Base-by-base conservation (phyloP, 2,797 vertebrate species). In the Sebastes variabilis region DNA sequence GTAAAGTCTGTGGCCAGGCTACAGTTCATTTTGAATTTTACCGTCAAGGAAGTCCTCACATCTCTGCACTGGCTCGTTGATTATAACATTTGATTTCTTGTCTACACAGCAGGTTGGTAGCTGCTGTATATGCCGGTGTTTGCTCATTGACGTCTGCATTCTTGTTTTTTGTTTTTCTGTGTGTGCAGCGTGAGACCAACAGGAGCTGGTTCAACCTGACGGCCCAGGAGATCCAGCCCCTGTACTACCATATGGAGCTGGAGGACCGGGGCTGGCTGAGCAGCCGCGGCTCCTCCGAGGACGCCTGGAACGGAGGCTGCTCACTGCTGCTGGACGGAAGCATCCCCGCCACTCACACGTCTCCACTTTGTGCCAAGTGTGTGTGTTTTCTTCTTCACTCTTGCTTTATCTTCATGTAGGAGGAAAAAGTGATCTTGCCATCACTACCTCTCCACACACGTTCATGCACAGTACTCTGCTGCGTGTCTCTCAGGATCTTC, bases 231-330 rank as follows among this genome's bases (percentile, higher is more conserved):
- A 56, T 96, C 55, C 98, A 99, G 93, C 98, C 98, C 0, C 56
- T 97, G 8, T 97, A 97, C 66, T 88, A 90, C 0, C 83, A 55
- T 13, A 72, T 75, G 0, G 61, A 55, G 22, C 54, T 92, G 27
- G 84, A 8, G 27, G 93, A 11, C 1, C 22, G n/a, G 2, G 94
- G 96, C 86, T 94, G 87, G 95, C 89, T 98, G 89, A 95, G 60
- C 88, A 96, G 91, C 11, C 87, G 88, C 5, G 95, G 96, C 85
- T 98, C 96, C 85, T 93, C 97, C 2, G 90, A 93, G 4, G 97
- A 97, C 0, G 96, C 97, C 74, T 99, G 98, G 98, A 91, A 91
- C 0, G 98, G 98, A 32, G 97, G 97, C 66, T 96, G 94, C 91
- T 97, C 97, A 0, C 93, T 99, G 83, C 86, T 97, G n/a, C 77